Percentiles rank a stretch among this genome's conserved stretches.
Conservation (phyloP, 1,140 invertebrate species). For the Zaprionus camerounensis region DNA sequence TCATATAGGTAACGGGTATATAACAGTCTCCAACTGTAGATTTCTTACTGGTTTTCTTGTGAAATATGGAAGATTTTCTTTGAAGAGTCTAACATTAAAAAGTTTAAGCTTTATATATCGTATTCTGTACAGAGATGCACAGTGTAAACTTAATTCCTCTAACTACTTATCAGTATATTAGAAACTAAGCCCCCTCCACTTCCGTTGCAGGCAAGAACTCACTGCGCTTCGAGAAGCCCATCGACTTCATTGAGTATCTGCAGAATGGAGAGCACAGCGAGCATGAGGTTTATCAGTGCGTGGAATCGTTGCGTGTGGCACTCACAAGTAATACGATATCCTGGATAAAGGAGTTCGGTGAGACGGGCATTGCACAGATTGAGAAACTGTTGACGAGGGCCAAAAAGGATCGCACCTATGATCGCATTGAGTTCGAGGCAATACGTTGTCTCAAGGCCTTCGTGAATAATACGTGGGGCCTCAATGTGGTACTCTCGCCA, state of each 20-base stretch:
- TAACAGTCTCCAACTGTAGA: too few species aligned
- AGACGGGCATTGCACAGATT: slow-evolving; percentile 89
- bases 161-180: slow-evolving; percentile 9
- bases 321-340: slow-evolving; percentile 97
- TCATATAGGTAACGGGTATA: too few species aligned
- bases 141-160: background rate
- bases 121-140: background rate
- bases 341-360: slow-evolving; percentile 98
- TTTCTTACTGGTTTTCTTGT: too few species aligned
- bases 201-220: slow-evolving; percentile 35
- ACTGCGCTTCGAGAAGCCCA: too few species aligned
- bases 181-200: slow-evolving; percentile 20
- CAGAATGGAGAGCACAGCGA: slow-evolving; percentile 92
- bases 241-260: slow-evolving; percentile 86
- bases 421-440: slow-evolving; percentile 95
- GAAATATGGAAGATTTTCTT: background rate
- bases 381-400: slow-evolving; percentile 83
- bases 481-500: slow-evolving; percentile 79
- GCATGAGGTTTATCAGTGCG: slow-evolving; percentile 92
- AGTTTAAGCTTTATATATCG: background rate
- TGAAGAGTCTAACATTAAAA: background rate
- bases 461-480: slow-evolving; percentile 96
- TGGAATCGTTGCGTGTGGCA: slow-evolving; percentile 95
- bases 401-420: slow-evolving; percentile 88
- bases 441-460: slow-evolving; percentile 96